These are phyloP conservation scores for Hypanus sabinus DNA, from an alignment of 2,113 vertebrate genomes.

Conservation along the genomic window DNA sequence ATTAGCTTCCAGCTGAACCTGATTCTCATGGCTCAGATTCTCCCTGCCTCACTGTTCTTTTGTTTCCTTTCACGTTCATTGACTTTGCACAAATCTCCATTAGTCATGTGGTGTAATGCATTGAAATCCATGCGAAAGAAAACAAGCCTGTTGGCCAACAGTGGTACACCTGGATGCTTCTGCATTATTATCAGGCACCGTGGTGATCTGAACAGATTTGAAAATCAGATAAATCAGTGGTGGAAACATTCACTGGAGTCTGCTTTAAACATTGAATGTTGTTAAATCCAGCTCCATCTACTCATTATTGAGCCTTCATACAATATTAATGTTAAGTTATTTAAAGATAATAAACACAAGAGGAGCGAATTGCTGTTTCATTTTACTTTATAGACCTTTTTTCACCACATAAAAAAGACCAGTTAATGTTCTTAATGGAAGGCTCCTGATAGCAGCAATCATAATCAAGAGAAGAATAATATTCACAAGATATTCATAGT, in stretches of 20 bases:
- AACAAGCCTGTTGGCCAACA: background rate
- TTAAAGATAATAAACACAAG: too few relatives aligned
- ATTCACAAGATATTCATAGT: background rate
- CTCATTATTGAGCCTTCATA: too few relatives aligned
- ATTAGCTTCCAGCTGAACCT: background rate
- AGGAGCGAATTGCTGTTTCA: too few relatives aligned
- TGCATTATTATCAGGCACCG: background rate
- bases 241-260: background rate
- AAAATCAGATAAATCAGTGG: background rate
- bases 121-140: background rate
- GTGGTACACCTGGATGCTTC: background rate
- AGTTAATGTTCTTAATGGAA: too few relatives aligned
- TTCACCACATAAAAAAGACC: too few relatives aligned
- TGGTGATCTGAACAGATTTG: background rate
- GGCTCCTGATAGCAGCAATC: background rate
- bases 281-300: too few relatives aligned
- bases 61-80: background rate
- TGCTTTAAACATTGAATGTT: too few relatives aligned
- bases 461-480: background rate
- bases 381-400: too few relatives aligned
- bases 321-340: too few relatives aligned
- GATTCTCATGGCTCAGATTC: background rate
- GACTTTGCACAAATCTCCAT: slow-evolving; percentile 7
- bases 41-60: background rate
- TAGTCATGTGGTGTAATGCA: background rate